Conservation (phyloP, 2,888 invertebrate species). For the Protonemura montana region DNA sequence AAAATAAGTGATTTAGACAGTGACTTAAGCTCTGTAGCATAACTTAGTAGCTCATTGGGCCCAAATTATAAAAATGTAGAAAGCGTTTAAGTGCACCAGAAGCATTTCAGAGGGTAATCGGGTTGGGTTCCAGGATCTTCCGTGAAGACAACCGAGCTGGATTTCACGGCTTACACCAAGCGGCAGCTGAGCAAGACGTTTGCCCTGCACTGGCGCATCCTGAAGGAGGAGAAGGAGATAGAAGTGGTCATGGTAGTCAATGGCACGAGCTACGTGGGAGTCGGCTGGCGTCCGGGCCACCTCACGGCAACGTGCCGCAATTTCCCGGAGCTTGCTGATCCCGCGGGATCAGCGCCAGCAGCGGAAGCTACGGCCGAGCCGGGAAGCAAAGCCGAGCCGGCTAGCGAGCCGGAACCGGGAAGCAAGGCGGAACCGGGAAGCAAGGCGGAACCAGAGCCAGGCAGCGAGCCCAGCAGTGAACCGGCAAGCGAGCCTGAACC, state of each 20-base stretch:
- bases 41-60: no score
- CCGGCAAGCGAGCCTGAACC: constrained; percentile 54
- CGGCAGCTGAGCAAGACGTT: constrained; percentile 77
- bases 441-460: constrained; percentile 53
- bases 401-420: constrained; percentile 51
- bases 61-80: no score
- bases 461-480: constrained; percentile 54
- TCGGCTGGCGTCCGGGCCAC: constrained; percentile 90
- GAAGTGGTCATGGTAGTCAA: constrained; percentile 90
- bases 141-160: constrained; percentile 75
- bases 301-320: constrained; percentile 80
- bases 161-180: constrained; percentile 74
- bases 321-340: constrained; percentile 73
- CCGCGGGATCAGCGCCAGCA: constrained; percentile 52
- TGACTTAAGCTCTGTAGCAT: no score
- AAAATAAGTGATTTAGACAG: no score
- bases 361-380: constrained; percentile 52
- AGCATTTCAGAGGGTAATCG: no score
- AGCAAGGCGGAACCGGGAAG: constrained; percentile 52
- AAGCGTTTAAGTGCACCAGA: no score
- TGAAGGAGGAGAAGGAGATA: constrained; percentile 83
- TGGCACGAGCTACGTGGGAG: constrained; percentile 83
- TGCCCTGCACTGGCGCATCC: constrained; percentile 83
- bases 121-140: constrained; percentile 70
- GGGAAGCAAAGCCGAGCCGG: constrained; percentile 52